A percentile compares a stretch with the other conserved stretches of the same genome.
Evolutionary conservation across 2,888 invertebrate species (phyloP).

Genomic region (Leptinotarsa haldemani): DNA sequence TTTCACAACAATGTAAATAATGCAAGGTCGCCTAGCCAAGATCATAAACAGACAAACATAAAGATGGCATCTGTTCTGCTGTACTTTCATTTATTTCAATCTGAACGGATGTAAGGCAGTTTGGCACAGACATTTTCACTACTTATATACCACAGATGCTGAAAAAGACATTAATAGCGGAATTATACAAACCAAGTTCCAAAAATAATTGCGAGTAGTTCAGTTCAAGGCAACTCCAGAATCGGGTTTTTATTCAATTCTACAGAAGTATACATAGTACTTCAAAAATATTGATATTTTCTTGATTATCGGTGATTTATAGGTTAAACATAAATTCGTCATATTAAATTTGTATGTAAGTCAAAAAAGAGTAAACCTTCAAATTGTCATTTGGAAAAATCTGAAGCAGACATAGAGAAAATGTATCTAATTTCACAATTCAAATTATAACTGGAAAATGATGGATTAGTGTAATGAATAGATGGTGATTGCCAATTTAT

Average conservation of each 20-base stretch:
- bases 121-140: background rate
- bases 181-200: background rate
- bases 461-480: no score
- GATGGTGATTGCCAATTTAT: no score
- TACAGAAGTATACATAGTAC: no score
- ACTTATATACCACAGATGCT: background rate
- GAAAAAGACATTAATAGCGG: background rate
- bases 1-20: background rate
- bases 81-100: background rate
- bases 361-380: no score
- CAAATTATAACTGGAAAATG: no score
- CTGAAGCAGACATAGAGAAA: no score
- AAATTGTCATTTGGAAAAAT: no score
- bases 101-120: slow-evolving; percentile 10
- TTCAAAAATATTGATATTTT: no score
- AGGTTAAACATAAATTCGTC: no score
- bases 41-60: background rate
- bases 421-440: no score
- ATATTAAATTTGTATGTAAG: no score
- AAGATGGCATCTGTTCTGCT: background rate
- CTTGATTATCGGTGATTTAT: no score
- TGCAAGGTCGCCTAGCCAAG: background rate
- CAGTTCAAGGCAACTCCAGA: background rate
- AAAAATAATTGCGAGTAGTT: background rate
- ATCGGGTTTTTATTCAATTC: background rate